These are phyloP conservation scores for Artibeus lituratus DNA, from an alignment of 2,797 vertebrate species.

Conservation along the genomic window DNA sequence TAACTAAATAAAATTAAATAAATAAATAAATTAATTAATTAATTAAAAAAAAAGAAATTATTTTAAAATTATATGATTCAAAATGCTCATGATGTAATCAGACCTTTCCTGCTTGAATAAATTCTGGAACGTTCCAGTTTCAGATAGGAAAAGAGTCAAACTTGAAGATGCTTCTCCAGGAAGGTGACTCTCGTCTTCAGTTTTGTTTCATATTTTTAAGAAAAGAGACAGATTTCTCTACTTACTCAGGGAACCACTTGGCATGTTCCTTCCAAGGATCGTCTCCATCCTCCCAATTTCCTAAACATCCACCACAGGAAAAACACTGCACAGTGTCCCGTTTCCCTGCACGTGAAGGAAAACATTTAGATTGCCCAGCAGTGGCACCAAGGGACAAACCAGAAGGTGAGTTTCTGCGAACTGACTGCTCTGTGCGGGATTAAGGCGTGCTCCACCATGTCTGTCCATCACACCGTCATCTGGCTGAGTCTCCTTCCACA, in stretches of 20 bases:
- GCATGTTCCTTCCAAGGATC: slow-evolving; percentile 97
- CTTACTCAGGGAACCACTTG: slow-evolving; percentile 94
- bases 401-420: not conserved
- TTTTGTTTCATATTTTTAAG: not conserved
- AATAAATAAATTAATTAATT: too few relatives aligned
- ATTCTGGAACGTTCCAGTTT: not conserved
- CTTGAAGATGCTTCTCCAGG: not conserved
- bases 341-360: slow-evolving; percentile 80
- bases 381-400: not conserved
- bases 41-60: too few relatives aligned
- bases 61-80: not conserved
- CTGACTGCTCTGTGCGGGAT: not conserved
- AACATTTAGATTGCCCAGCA: not conserved
- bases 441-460: not conserved
- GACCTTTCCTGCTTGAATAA: not conserved
- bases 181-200: not conserved
- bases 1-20: too few relatives aligned
- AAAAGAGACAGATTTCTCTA: not conserved
- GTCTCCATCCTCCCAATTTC: slow-evolving; percentile 93
- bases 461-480: not conserved
- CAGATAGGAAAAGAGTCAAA: not conserved
- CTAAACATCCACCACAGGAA: slow-evolving; percentile 91
- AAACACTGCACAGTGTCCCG: slow-evolving; percentile 92
- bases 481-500: not conserved
- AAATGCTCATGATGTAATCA: not conserved